These are phyloP conservation scores for Trichomycterus rosablanca DNA, from an alignment of 2,113 vertebrate species.

Conservation along the genomic window DNA sequence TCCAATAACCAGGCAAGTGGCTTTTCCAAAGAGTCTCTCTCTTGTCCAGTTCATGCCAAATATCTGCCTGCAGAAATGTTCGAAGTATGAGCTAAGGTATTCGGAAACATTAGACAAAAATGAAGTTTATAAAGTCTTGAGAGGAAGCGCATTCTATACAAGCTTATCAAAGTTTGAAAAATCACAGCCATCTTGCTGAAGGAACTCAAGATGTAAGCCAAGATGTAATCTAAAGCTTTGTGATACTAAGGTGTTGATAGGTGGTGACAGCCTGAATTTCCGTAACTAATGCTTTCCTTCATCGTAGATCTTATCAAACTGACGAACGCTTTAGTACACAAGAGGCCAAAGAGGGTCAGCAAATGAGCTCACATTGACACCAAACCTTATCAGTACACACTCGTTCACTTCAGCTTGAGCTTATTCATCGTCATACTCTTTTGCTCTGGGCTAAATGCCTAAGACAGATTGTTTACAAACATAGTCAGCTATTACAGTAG, in stretches of 20 bases:
- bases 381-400: slow-evolving; percentile 5
- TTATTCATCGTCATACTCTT: neutral
- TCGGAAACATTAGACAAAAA: too few relatives aligned
- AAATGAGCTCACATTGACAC: slow-evolving; percentile 7
- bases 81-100: too few relatives aligned
- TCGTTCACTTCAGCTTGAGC: too few relatives aligned
- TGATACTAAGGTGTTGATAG: slow-evolving; percentile 9
- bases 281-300: slow-evolving; percentile 3
- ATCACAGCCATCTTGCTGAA: neutral
- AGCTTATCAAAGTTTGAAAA: too few relatives aligned
- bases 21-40: slow-evolving; percentile 13
- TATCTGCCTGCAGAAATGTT: slow-evolving; percentile 7
- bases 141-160: too few relatives aligned
- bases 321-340: too few relatives aligned
- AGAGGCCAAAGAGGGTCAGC: slow-evolving; percentile 11
- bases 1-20: slow-evolving; percentile 35
- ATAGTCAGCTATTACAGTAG: too few relatives aligned
- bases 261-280: slow-evolving; percentile 4
- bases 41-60: neutral
- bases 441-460: too few relatives aligned
- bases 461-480: too few relatives aligned
- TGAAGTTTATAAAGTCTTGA: too few relatives aligned
- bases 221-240: neutral
- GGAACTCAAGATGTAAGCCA: neutral
- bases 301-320: slow-evolving; percentile 22